Percentiles rank a stretch among this genome's conserved stretches.
These are phyloP conservation scores for Bos indicus DNA, from an alignment of 2,113 vertebrate species.

Conservation along the genomic window DNA sequence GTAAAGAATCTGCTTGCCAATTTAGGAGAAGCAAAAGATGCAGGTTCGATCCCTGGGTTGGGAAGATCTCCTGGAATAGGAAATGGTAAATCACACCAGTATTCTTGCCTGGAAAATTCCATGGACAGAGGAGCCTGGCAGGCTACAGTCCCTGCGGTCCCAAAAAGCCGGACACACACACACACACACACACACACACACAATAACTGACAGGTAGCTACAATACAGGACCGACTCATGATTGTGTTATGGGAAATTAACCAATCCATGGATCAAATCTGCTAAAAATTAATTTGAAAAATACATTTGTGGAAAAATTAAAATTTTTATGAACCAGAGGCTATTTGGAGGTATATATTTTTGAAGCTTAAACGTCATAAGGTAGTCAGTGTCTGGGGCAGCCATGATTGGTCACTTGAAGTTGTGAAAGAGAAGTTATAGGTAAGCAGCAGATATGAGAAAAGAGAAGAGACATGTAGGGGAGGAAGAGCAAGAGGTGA, in stretches of 20 bases:
- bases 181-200: background rate
- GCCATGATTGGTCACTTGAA: background rate
- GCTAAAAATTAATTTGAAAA: constrained; percentile 3
- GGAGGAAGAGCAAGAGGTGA: background rate
- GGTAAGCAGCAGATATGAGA: background rate
- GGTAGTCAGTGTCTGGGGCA: background rate
- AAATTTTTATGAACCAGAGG: background rate
- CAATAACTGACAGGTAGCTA: background rate
- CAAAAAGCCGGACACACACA: background rate
- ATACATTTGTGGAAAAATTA: background rate
- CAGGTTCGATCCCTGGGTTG: background rate
- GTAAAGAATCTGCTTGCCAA: background rate
- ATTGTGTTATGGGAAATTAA: background rate
- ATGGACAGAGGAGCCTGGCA: background rate
- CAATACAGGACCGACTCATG: background rate
- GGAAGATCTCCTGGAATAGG: background rate
- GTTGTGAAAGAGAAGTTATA: background rate
- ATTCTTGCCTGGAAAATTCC: background rate
- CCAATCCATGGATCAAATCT: background rate
- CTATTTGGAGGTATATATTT: background rate
- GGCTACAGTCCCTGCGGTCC: background rate
- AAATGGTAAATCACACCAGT: background rate
- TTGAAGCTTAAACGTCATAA: background rate
- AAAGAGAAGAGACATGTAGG: background rate
- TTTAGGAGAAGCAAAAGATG: background rate